Conservation (phyloP, 2,113 vertebrate genomes). For the Pimephales promelas region DNA sequence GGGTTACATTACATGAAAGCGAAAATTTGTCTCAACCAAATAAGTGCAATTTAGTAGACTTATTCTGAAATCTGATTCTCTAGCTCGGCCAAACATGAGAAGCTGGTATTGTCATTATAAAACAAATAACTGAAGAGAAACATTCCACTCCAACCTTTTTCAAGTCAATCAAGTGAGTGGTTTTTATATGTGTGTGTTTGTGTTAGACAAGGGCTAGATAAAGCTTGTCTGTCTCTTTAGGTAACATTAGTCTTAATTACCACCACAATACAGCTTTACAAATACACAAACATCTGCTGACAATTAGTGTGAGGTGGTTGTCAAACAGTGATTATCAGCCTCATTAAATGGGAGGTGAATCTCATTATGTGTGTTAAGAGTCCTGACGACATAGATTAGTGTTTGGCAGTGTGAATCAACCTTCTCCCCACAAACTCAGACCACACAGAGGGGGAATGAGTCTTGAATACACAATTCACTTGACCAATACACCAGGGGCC, state of each 20-base stretch:
- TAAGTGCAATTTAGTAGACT: neutral
- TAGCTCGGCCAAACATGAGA: neutral
- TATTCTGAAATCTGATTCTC: neutral
- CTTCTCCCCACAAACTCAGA: conserved; percentile 25
- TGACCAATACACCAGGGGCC: neutral
- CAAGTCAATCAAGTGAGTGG: neutral
- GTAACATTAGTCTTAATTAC: conserved; percentile 39
- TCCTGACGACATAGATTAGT: conserved; percentile 41
- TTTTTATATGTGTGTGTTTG: neutral
- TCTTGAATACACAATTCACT: conserved; percentile 36
- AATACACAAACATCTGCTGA: conserved; percentile 32
- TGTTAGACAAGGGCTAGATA: conserved; percentile 29
- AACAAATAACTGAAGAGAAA: neutral
- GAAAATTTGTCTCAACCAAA: neutral
- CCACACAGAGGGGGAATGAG: conserved; percentile 35
- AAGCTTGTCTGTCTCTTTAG: conserved; percentile 18
- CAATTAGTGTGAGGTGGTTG: conserved; percentile 24
- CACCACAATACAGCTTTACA: conserved; percentile 32
- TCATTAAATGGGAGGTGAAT: conserved; percentile 34
- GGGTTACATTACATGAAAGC: neutral
- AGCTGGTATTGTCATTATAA: neutral
- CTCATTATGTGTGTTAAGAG: conserved; percentile 47
- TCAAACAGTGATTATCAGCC: conserved; percentile 41
- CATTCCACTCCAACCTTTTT: neutral
- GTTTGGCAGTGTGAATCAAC: neutral